phyloP scores from a whole-genome alignment of 2,113 vertebrate species.

The Ranitomeya variabilis region DNA sequence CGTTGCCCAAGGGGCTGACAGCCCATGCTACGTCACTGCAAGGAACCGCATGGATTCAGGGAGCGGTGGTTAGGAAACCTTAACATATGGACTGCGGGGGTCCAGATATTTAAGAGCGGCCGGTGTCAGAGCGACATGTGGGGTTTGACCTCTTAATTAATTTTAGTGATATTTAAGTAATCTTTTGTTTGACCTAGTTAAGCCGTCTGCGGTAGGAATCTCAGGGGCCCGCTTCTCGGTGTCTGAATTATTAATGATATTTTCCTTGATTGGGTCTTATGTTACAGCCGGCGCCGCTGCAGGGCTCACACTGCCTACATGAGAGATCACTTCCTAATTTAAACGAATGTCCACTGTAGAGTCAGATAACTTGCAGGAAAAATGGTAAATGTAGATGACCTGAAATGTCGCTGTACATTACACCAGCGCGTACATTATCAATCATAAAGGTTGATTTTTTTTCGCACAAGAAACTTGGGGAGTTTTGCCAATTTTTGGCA shows the following conservation, averaged over 20 bases:
- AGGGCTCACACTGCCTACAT: conserved; percentile 11
- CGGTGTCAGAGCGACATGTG: conserved; percentile 62
- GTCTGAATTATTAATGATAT: conserved; percentile 73
- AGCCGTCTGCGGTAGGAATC: conserved; percentile 60
- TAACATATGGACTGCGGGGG: neutral
- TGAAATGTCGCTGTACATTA: too few species aligned
- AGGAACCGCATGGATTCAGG: neutral
- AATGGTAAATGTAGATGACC: neutral
- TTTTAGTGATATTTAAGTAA: conserved; percentile 67
- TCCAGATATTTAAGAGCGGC: neutral
- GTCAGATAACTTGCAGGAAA: neutral
- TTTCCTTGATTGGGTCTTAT: conserved; percentile 69
- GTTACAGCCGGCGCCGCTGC: conserved; percentile 70
- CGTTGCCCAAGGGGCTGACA: too few species aligned
- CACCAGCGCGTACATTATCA: too few species aligned
- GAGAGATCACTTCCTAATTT: conserved; percentile 69
- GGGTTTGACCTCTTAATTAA: conserved; percentile 66
- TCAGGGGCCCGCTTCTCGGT: conserved; percentile 61
- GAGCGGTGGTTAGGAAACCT: neutral
- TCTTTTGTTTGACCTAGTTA: conserved; percentile 68
- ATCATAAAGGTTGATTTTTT: too few species aligned
- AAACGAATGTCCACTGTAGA: conserved; percentile 40
- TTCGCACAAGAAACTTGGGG: too few species aligned
- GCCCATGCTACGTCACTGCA: too few species aligned
- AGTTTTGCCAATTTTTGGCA: too few species aligned